These are phyloP conservation scores for Aphidoletes aphidimyza DNA, from an alignment of 2,888 invertebrate species.

Conservation along the genomic window DNA sequence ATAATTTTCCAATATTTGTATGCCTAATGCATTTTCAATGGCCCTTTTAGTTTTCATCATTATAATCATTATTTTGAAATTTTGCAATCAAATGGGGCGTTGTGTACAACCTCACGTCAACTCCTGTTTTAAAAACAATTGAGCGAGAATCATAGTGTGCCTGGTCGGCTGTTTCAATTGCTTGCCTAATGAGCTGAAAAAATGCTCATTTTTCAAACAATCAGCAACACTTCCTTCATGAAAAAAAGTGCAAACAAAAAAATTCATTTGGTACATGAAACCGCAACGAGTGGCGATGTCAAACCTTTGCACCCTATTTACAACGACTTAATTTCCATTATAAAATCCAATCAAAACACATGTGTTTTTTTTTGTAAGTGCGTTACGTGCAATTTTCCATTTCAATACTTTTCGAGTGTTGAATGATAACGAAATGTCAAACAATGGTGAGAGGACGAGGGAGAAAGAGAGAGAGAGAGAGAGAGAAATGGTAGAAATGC, in stretches of 20 bases:
- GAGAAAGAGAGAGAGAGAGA: no score
- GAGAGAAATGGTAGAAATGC: background rate
- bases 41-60: background rate
- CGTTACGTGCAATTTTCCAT: background rate
- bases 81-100: background rate
- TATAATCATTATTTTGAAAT: background rate
- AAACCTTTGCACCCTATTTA: background rate
- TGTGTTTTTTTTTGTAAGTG: conserved; percentile 19
- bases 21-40: background rate
- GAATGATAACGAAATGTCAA: conserved; percentile 6
- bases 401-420: background rate
- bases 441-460: no score
- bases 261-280: background rate
- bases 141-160: background rate
- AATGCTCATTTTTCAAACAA: no score
- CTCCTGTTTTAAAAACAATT: background rate
- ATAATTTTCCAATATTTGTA: background rate
- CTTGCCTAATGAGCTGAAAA: background rate
- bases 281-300: background rate
- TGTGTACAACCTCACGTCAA: no score
- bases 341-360: conserved; percentile 48
- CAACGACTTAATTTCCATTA: conserved; percentile 42
- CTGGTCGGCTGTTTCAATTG: background rate
- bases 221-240: no score
- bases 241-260: background rate